phyloP scores from a whole-genome alignment of 2,113 vertebrate genomes.

The Diphyllodes magnificus region DNA sequence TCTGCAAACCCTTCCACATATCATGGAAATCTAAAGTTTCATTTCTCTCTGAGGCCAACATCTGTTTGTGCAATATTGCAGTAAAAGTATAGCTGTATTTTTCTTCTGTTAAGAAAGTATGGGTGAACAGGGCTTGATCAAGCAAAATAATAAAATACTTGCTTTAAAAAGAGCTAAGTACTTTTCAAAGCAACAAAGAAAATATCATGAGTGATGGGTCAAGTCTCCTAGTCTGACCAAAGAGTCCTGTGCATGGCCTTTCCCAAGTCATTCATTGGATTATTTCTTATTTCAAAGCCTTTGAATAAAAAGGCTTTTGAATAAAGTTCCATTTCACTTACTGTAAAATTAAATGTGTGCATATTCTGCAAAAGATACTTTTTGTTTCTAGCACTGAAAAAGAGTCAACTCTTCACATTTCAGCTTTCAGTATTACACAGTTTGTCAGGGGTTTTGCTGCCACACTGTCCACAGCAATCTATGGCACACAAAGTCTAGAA shows the following conservation, averaged over 20 bases:
- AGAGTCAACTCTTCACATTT: neutral
- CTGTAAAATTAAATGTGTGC: neutral
- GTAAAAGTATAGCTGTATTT: neutral
- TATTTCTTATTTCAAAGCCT: neutral
- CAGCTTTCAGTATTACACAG: neutral
- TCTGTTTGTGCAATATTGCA: constrained; percentile 35
- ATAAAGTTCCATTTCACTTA: neutral
- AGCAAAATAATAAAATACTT: neutral
- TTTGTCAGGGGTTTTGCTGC: neutral
- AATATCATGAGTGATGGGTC: neutral
- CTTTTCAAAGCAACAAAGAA: neutral
- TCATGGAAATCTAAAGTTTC: constrained; percentile 46
- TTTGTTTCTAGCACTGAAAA: neutral
- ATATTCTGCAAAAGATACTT: neutral
- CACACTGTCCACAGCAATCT: neutral
- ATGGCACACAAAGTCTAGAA: neutral
- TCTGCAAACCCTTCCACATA: neutral
- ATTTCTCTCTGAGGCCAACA: constrained; percentile 42
- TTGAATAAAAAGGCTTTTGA: neutral
- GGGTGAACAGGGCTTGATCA: neutral
- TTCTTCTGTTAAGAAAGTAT: neutral
- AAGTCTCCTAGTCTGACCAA: neutral
- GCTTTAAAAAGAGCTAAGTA: neutral
- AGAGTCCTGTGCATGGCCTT: neutral
- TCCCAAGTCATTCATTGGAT: neutral